Percentiles rank a stretch among this genome's conserved stretches.
Evolutionary conservation across 1,140 invertebrate genomes (phyloP).

Genomic region (Nylanderia fulva): DNA sequence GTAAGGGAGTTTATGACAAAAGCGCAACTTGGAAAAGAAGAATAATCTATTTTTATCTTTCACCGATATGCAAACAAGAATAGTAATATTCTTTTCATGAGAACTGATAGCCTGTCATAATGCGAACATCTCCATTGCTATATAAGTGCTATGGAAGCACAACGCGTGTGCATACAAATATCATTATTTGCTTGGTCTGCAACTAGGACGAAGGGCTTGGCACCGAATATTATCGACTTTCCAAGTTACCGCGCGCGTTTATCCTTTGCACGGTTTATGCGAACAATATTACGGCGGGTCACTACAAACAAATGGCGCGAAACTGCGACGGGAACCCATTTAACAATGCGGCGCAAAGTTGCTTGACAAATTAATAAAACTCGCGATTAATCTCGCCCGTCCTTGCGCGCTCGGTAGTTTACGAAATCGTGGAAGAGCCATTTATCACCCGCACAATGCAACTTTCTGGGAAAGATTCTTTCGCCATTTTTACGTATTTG

Average conservation of each 20-base stretch:
- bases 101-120: neutral
- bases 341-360: conserved; percentile 26
- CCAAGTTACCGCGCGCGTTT: conserved; percentile 32
- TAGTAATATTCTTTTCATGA: neutral
- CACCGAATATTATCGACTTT: conserved; percentile 52
- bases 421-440: conserved; percentile 50
- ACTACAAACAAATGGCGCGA: conserved; percentile 44
- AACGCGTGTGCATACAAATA: conserved; percentile 27
- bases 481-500: conserved; percentile 48
- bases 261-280: conserved; percentile 46
- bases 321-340: conserved; percentile 37
- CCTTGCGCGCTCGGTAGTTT: conserved; percentile 48
- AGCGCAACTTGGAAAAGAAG: neutral
- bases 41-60: conserved; percentile 8
- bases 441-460: conserved; percentile 54
- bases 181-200: neutral
- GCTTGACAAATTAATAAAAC: conserved; percentile 60
- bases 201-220: conserved; percentile 37
- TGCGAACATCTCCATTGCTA: too few relatives aligned
- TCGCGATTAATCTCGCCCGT: conserved; percentile 57
- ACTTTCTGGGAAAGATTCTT: conserved; percentile 21
- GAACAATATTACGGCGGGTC: conserved; percentile 46
- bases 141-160: neutral
- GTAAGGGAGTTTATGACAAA: neutral
- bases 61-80: neutral